Percentiles rank a stretch among this genome's conserved stretches.
Conservation (phyloP, 2,888 invertebrate genomes). For the Melieria omissa region DNA sequence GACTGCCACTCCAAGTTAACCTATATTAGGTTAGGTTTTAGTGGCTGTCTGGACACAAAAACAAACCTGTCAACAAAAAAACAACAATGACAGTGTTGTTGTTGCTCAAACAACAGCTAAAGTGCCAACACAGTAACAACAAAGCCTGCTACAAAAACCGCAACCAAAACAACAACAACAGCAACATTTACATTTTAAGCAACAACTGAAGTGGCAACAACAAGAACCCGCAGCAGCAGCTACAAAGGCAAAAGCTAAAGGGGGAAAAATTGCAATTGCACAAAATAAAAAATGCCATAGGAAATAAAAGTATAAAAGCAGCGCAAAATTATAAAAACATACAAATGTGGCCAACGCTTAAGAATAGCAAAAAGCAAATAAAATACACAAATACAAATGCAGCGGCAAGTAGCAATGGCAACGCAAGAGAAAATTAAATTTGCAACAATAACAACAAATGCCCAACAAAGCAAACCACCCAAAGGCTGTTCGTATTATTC, state of each 20-base stretch:
- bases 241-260: neutral
- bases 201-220: neutral
- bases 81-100: too few species aligned
- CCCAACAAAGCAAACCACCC: neutral
- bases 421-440: neutral
- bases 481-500: too few species aligned
- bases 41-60: too few species aligned
- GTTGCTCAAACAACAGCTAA: too few species aligned
- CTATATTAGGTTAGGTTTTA: too few species aligned
- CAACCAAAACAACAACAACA: neutral
- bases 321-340: conserved; percentile 60
- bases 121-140: neutral
- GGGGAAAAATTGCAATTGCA: neutral
- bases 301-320: conserved; percentile 49
- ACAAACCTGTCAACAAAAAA: too few species aligned
- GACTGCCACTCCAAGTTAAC: too few species aligned
- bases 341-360: conserved; percentile 7
- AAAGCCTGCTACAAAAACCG: neutral
- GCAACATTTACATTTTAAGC: neutral
- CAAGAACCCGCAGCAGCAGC: neutral
- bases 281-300: neutral
- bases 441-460: neutral
- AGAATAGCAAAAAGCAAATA: neutral
- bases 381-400: too few species aligned
- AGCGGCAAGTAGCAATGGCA: neutral